Conservation (phyloP, 2,888 invertebrate genomes). For the Eristalinus aeneus region DNA sequence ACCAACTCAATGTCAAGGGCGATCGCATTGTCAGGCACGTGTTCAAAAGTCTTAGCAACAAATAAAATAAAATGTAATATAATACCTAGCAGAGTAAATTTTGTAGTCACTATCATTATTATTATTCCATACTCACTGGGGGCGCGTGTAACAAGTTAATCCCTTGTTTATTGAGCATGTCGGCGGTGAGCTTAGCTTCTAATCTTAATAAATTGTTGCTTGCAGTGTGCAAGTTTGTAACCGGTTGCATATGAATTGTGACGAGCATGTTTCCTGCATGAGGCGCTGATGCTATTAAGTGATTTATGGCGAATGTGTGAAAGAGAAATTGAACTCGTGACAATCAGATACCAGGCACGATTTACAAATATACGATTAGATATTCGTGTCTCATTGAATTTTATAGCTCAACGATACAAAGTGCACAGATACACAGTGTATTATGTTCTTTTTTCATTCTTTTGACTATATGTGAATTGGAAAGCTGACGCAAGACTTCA, state of each 20-base stretch:
- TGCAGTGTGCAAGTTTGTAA: constrained; percentile 23
- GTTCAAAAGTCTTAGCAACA: constrained; percentile 38
- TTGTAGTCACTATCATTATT: constrained; percentile 8
- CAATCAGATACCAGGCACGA: constrained; percentile 9
- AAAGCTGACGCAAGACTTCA: constrained; percentile 3
- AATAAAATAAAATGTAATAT: not conserved
- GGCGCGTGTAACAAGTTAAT: constrained; percentile 32
- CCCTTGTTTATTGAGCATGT: constrained; percentile 24
- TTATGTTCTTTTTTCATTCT: not conserved
- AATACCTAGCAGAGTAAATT: not conserved
- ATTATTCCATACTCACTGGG: not conserved
- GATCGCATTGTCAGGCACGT: constrained; percentile 52
- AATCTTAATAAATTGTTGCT: constrained; percentile 4
- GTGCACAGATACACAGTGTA: not conserved
- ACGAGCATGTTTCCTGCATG: not conserved
- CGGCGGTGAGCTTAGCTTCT: not conserved
- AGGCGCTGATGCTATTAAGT: not conserved
- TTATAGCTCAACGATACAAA: constrained; percentile 26
- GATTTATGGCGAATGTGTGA: not conserved
- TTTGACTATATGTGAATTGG: not conserved
- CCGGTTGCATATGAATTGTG: not conserved
- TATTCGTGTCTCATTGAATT: constrained; percentile 15
- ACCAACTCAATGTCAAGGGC: constrained; percentile 57
- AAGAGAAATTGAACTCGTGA: constrained; percentile 8
- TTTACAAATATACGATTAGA: constrained; percentile 15